These are phyloP conservation scores for human (Homo sapiens) DNA, from an alignment of 2,113 vertebrate genomes.

Conservation along the genomic window DNA sequence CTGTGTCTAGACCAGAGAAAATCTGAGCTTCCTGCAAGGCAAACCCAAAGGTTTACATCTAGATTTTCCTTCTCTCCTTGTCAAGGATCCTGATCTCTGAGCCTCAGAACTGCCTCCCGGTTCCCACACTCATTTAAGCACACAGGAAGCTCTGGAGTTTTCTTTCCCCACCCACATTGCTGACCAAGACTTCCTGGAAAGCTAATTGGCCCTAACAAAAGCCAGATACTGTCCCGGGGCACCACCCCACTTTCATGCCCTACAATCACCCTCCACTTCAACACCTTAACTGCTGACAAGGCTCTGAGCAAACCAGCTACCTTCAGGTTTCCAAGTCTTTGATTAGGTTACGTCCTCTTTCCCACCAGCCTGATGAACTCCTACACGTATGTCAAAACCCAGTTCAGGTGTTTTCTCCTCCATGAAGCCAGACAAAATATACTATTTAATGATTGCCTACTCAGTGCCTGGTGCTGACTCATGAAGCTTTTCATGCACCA, in stretches of 20 bases:
- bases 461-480: background rate
- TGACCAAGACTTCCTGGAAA: background rate
- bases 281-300: background rate
- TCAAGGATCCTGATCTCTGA: background rate
- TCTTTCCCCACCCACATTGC: background rate
- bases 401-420: background rate
- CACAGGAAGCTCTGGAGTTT: background rate
- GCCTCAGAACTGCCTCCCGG: background rate
- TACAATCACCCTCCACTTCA: background rate
- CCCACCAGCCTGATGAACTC: background rate
- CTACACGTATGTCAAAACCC: conserved; percentile 37
- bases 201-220: background rate
- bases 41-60: background rate
- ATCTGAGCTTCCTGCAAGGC: background rate
- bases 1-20: background rate
- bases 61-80: background rate
- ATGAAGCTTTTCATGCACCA: background rate
- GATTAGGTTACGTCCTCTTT: background rate
- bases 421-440: background rate
- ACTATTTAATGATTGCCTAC: background rate
- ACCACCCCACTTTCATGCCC: background rate
- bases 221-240: background rate
- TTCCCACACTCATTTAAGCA: background rate
- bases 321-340: background rate
- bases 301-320: background rate